A percentile compares a stretch with the other conserved stretches of the same genome.
Conservation (phyloP, 1,140 invertebrate genomes). For the Trigoniulus corallinus region DNA sequence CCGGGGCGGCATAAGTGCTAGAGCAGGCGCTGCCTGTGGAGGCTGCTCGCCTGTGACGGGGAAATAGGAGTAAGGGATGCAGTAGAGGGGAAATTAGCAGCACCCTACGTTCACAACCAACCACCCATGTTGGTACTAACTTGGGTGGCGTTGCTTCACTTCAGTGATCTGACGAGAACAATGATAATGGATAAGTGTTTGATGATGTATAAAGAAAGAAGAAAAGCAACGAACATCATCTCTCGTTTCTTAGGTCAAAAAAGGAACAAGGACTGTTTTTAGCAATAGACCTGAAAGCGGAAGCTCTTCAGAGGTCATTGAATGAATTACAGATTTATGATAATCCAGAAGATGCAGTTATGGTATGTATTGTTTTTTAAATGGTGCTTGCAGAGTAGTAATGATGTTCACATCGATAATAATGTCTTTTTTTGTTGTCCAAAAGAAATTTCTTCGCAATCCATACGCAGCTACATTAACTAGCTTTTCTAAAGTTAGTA, state of each 20-base stretch:
- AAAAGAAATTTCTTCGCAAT: slow-evolving; percentile 35
- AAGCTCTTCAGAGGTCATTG: slow-evolving; percentile 60
- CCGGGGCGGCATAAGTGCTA: too few relatives aligned
- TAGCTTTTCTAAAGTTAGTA: slow-evolving; percentile 66
- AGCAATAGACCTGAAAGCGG: slow-evolving; percentile 44
- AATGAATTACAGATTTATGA: slow-evolving; percentile 64
- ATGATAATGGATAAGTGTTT: too few relatives aligned
- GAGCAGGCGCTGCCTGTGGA: too few relatives aligned
- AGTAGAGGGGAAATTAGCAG: too few relatives aligned
- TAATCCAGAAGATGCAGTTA: slow-evolving; percentile 29
- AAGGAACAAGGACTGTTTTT: slow-evolving; percentile 51
- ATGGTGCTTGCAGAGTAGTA: slow-evolving; percentile 37
- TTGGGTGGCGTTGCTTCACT: too few relatives aligned
- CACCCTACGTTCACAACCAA: too few relatives aligned
- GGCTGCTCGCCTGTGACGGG: too few relatives aligned
- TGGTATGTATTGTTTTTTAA: slow-evolving; percentile 6
- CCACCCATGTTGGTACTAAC: too few relatives aligned
- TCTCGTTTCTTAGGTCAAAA: slow-evolving; percentile 34
- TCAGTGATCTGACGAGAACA: too few relatives aligned
- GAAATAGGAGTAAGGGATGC: too few relatives aligned
- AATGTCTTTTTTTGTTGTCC: slow-evolving; percentile 23
- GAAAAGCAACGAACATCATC: too few relatives aligned
- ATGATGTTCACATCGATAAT: slow-evolving; percentile 53
- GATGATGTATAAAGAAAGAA: too few relatives aligned
- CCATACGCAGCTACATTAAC: slow-evolving; percentile 63